Percentiles rank a stretch among this genome's conserved stretches.
phyloP scores from a whole-genome alignment of 2,797 vertebrate genomes.

The Paguma larvata region DNA sequence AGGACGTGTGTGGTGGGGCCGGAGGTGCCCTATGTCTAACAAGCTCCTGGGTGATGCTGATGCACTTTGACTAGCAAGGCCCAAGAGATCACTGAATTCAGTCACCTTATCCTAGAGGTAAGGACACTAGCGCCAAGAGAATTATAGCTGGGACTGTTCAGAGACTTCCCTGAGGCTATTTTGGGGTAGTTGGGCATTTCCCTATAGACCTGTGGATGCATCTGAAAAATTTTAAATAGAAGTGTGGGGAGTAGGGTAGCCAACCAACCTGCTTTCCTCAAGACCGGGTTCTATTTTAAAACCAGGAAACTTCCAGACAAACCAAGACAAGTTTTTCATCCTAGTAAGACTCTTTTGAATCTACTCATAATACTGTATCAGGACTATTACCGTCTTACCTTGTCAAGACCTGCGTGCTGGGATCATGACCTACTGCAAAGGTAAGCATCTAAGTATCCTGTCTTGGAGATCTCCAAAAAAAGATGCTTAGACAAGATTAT shows the following conservation, averaged over 20 bases:
- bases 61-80: background rate
- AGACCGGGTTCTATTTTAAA: slow-evolving; percentile 35
- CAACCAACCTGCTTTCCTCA: background rate
- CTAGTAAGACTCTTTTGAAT: background rate
- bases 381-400: background rate
- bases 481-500: background rate
- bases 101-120: background rate
- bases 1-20: background rate
- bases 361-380: background rate
- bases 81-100: background rate
- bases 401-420: background rate
- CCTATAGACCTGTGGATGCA: background rate
- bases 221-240: slow-evolving; percentile 10
- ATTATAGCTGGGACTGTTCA: fast-evolving
- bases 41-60: background rate
- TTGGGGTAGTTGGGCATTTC: background rate
- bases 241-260: background rate
- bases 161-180: background rate
- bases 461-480: background rate
- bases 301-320: background rate
- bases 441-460: background rate
- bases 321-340: background rate
- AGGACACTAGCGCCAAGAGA: background rate
- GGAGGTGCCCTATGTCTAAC: background rate
- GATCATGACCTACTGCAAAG: background rate